phyloP scores from a whole-genome alignment of 2,888 invertebrate genomes.

The Napeogenes sylphis region DNA sequence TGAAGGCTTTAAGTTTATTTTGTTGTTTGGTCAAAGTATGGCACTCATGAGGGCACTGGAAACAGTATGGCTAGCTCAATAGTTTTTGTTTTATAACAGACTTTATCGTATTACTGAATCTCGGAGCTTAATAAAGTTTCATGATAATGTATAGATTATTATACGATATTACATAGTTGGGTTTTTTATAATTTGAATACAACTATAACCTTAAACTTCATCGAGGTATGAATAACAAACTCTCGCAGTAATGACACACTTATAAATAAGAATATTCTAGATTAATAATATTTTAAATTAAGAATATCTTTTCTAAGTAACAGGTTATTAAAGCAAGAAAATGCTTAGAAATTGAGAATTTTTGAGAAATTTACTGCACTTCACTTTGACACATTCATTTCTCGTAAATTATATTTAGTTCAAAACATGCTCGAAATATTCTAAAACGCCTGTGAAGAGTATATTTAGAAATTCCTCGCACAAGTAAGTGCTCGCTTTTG shows the following conservation, averaged over 20 bases:
- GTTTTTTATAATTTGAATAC: too few species aligned
- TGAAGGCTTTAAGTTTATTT: constrained; percentile 29
- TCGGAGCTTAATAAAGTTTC: not conserved
- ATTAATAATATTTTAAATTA: too few species aligned
- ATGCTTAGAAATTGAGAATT: too few species aligned
- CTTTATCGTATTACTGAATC: constrained; percentile 6
- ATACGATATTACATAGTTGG: not conserved
- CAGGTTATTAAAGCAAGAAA: too few species aligned
- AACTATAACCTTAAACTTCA: too few species aligned
- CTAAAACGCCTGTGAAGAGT: not conserved
- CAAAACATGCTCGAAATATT: constrained; percentile 1
- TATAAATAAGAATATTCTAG: too few species aligned
- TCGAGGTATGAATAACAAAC: too few species aligned
- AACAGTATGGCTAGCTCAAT: constrained; percentile 33
- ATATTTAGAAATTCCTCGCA: constrained; percentile 4
- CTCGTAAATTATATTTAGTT: too few species aligned
- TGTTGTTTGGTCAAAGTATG: constrained; percentile 41
- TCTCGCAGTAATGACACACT: too few species aligned
- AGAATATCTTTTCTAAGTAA: too few species aligned
- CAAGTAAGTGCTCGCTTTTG: constrained; percentile 8
- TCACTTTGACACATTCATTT: too few species aligned
- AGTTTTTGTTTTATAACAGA: constrained; percentile 42
- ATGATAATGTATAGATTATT: not conserved
- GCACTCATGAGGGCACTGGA: constrained; percentile 38
- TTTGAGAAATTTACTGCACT: too few species aligned